Base-by-base conservation (phyloP, 2,888 invertebrate genomes). In the Epinotia demarniana region DNA sequence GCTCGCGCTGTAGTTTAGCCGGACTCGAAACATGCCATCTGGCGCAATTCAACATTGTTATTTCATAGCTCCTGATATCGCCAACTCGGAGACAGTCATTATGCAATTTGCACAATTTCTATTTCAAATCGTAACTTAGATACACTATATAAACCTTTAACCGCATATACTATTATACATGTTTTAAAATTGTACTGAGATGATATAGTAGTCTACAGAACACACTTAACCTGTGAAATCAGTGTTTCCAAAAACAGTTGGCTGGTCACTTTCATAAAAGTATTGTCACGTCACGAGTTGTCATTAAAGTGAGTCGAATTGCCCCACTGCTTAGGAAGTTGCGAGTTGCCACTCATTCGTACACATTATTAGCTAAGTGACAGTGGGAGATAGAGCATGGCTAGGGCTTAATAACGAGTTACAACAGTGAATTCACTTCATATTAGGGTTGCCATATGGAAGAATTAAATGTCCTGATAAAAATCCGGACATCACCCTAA, bases 1-100 rank as follows among this genome's bases (percentile, higher is more conserved):
- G 68, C 68, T 68, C 18, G 68, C 57, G 75, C 66, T 66, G 43
- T 27, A 60, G 75, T 43, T 60, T 46, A 71, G 23, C 63, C 43
- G 46, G 13, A n/a, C n/a, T 27, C 61, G 9, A 33, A 27, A 39
- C 27, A 68, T 68, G 57, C 68, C 58, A 13, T 18, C 16, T 68
- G 43, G 19, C 18, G 63, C 46, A 19, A 63, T 23, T 23, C 27
- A 27, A 64, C 49, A 53, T 53, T 53, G n/a, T 16, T n/a, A 53
- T 53, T n/a, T 49, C 16, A 49, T 16, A 53, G 53, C 53, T n/a
- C 8, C n/a, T 53, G n/a, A 53, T n/a, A 53, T 53, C n/a, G n/a
- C 8, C 53, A 53, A n/a, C 8, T n/a, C 53, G 1, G n/a, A n/a
- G n/a, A 49, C 49, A 49, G 3, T 4, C 33, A 53, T 53, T 6